Base-by-base conservation (phyloP, 1,140 invertebrate species). In the Sycophaga agraensis region DNA sequence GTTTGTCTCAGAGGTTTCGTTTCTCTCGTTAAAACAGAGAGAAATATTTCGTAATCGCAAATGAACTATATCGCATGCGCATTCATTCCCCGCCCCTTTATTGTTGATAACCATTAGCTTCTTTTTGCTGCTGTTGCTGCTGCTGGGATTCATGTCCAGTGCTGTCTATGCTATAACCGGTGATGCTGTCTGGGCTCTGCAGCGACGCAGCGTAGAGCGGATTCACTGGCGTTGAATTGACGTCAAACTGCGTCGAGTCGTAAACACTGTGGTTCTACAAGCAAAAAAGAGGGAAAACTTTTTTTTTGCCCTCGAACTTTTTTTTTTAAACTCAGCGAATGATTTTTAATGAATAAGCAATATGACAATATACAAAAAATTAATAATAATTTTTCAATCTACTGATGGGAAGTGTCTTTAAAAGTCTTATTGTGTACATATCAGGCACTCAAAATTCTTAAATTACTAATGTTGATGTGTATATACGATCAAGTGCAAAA, bases 201-300 rank as follows among this genome's bases (percentile, higher is more conserved):
- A 90, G 80, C 3, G 88, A 89, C 34, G 88, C 87, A 63, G 87
- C 86, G 73, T 90, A 89, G 28, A 88, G 78, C 4, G 87, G 87
- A 71, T 89, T 89, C 73, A 88, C 84, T 22, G 87, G 87, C 5
- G 86, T 87, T 6, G 83, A 83, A 43, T 85, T 85, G 16, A 83
- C 85, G 73, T 86, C 85, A 77, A 91, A 90, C 62, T 91, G 85
- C 49, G 90, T 91, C 71, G 89, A 91, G 76, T 91, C 89, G 74
- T 91, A 91, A 55, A 89, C 86, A 71, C 85, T 89, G 80, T 87
- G 87, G 68, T 86, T 88, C 87, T 89, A 83, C 67, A 83, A 83
- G 74, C 80, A 81, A 74, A 78, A 73, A 67, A 73, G 62, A 72
- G 56, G 61, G 65, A 45, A 53, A 16, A 35, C 16, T 46, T 46